phyloP scores from a whole-genome alignment of 1,140 invertebrate species.

The Bombyx mori region ASM3026992v2 NC_085116.1:700501-701000 shows the following conservation, averaged over 20 bases:
- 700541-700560: not conserved
- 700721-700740: slow-evolving; percentile 78
- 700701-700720: slow-evolving; percentile 85
- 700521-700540: not conserved
- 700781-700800: slow-evolving; percentile 86
- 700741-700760: slow-evolving; percentile 77
- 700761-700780: slow-evolving; percentile 88
- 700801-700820: slow-evolving; percentile 77
- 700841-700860: slow-evolving; percentile 29
- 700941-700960: too few relatives aligned
- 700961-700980: too few relatives aligned
- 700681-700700: slow-evolving; percentile 19
- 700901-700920: slow-evolving; percentile 1
- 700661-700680: too few relatives aligned
- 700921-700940: too few relatives aligned
- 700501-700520: slow-evolving; percentile 24
- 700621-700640: too few relatives aligned
- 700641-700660: too few relatives aligned
- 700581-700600: too few relatives aligned
- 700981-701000: too few relatives aligned
- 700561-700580: too few relatives aligned
- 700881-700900: slow-evolving; percentile 51
- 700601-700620: too few relatives aligned
- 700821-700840: slow-evolving; percentile 48
- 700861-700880: slow-evolving; percentile 35